phyloP scores from a whole-genome alignment of 2,113 vertebrate genomes.

The Mellivora capensis region DNA sequence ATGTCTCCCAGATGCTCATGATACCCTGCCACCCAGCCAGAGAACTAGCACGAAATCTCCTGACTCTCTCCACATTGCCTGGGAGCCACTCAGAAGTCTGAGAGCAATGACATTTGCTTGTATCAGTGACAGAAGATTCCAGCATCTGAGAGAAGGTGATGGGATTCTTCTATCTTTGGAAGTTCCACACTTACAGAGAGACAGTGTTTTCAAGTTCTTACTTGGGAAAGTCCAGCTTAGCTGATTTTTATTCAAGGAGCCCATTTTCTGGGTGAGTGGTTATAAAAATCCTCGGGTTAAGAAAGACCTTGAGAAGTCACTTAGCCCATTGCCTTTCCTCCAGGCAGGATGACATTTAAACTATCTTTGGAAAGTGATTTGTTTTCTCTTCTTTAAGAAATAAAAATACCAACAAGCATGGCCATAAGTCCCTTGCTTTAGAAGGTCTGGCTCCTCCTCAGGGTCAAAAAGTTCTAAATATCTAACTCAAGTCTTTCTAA shows the following conservation, averaged over 20 bases:
- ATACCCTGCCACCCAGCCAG: background rate
- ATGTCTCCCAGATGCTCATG: background rate
- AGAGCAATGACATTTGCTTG: background rate
- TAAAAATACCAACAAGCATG: constrained; percentile 9
- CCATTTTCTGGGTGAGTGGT: background rate
- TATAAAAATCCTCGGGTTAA: constrained; percentile 30
- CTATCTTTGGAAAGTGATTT: constrained; percentile 41
- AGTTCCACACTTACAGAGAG: background rate
- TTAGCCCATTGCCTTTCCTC: constrained; percentile 32
- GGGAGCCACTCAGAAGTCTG: background rate
- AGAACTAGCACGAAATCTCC: background rate
- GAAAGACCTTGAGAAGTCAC: constrained; percentile 41
- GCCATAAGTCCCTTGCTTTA: background rate
- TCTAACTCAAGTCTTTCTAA: background rate
- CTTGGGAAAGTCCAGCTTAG: background rate
- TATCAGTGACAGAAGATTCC: background rate
- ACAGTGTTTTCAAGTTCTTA: background rate
- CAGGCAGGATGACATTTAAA: constrained; percentile 35
- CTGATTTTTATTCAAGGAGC: background rate
- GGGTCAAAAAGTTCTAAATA: background rate
- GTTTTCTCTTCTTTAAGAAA: constrained; percentile 47
- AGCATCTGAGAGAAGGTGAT: background rate
- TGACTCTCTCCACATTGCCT: background rate
- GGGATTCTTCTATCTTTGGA: background rate
- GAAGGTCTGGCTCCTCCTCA: background rate